Percentiles rank a stretch among this genome's conserved stretches.
Conservation (phyloP, 23 tunicate genomes). For the Oikopleura dioica region DNA sequence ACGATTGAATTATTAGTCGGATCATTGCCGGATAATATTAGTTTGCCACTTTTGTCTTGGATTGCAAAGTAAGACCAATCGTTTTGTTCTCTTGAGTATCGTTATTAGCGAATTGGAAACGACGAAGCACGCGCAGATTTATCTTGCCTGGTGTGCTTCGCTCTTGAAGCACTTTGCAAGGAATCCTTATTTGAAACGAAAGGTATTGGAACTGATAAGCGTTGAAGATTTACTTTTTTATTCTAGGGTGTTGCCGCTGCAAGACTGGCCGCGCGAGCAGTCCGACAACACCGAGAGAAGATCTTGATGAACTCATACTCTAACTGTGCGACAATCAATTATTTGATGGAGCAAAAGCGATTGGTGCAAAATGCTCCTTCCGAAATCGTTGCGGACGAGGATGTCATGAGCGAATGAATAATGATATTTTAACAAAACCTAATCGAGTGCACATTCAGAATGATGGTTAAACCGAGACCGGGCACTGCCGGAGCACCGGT, state of each 20-base stretch:
- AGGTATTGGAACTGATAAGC: neutral
- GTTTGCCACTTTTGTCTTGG: neutral
- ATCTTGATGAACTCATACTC: neutral
- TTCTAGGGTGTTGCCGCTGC: neutral
- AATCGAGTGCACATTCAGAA: too few species aligned
- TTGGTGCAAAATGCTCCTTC: too few species aligned
- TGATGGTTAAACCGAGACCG: neutral
- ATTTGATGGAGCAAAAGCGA: neutral
- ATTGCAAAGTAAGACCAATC: conserved; percentile 4
- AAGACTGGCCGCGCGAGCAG: conserved; percentile 8
- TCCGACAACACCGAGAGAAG: neutral
- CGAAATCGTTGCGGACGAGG: too few species aligned
- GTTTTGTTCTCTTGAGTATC: neutral
- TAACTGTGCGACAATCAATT: neutral
- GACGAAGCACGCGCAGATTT: neutral
- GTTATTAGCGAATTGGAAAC: neutral
- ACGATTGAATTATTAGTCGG: neutral
- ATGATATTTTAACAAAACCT: too few species aligned
- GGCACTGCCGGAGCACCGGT: conserved; percentile 10
- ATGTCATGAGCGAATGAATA: too few species aligned
- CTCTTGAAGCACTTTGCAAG: neutral
- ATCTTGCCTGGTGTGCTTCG: neutral
- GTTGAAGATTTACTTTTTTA: neutral
- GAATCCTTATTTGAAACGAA: neutral
- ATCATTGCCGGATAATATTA: neutral